Conservation (phyloP, 2,888 invertebrate genomes). For the Trichopoda pennipes region DNA sequence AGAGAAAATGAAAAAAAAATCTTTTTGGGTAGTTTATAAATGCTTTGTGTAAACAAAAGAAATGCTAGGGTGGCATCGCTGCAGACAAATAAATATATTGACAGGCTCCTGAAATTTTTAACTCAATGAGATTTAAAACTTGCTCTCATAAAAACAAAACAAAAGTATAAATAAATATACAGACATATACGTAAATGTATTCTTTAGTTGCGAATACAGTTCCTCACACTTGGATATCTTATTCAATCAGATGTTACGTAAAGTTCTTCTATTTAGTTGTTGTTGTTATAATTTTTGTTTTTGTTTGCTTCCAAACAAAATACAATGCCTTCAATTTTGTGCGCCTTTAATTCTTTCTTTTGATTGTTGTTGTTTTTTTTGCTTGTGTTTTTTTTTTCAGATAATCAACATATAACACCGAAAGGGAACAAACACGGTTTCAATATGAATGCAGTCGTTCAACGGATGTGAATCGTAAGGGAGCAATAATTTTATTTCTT, state of each 20-base stretch:
- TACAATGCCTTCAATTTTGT: slow-evolving; percentile 10
- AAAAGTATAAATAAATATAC: neutral
- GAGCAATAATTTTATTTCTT: slow-evolving; percentile 40
- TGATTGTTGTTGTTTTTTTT: slow-evolving; percentile 34
- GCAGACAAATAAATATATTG: too few species aligned
- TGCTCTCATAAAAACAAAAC: neutral
- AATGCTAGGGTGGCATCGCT: too few species aligned
- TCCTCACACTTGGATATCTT: neutral
- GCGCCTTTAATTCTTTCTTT: slow-evolving; percentile 36
- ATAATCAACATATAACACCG: slow-evolving; percentile 70
- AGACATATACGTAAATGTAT: neutral
- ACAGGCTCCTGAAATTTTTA: too few species aligned
- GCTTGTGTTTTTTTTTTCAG: slow-evolving; percentile 56
- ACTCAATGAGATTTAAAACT: too few species aligned
- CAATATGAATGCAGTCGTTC: slow-evolving; percentile 58
- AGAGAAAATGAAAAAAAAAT: too few species aligned
- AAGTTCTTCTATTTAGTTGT: slow-evolving; percentile 35
- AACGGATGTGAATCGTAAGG: slow-evolving; percentile 53
- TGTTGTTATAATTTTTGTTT: slow-evolving; percentile 44
- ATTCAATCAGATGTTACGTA: slow-evolving; percentile 59
- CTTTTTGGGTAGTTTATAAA: too few species aligned
- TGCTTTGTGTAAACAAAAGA: too few species aligned
- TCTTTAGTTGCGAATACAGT: neutral
- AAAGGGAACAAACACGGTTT: slow-evolving; percentile 61
- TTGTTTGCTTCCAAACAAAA: slow-evolving; percentile 60